A percentile compares a stretch with the other conserved stretches of the same genome.
Conservation (phyloP, 2,797 vertebrate species). For the Loris lydekkerianus region DNA sequence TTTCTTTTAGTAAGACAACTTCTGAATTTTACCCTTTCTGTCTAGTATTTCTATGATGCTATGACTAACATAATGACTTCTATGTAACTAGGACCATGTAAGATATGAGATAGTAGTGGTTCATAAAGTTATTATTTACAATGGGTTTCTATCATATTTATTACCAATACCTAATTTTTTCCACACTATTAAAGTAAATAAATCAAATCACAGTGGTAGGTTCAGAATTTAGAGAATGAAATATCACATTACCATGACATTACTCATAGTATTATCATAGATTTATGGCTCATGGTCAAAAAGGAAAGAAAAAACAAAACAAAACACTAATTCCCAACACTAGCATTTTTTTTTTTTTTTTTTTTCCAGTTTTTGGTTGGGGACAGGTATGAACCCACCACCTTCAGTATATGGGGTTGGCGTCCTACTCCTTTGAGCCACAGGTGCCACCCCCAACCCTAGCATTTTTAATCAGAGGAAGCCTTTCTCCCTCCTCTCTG, state of each 20-base stretch:
- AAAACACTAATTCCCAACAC: not conserved
- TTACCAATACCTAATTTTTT: slow-evolving; percentile 68
- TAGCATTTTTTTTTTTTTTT: not conserved
- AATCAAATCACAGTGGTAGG: slow-evolving; percentile 56
- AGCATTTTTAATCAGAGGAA: slow-evolving; percentile 44
- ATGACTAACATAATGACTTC: slow-evolving; percentile 37
- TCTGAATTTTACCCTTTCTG: not conserved
- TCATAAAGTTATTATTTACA: slow-evolving; percentile 73
- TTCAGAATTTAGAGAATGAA: slow-evolving; percentile 72
- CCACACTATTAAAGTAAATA: slow-evolving; percentile 66
- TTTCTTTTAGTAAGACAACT: not conserved
- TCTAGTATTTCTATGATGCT: slow-evolving; percentile 47
- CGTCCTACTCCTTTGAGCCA: too few species aligned
- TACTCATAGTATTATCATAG: slow-evolving; percentile 60
- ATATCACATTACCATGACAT: slow-evolving; percentile 69
- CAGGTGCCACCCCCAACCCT: not conserved
- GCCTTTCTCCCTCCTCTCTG: not conserved
- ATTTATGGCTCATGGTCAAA: slow-evolving; percentile 63
- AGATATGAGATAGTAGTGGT: slow-evolving; percentile 30
- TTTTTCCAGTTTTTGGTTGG: too few species aligned
- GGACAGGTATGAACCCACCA: too few species aligned
- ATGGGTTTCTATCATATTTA: slow-evolving; percentile 62
- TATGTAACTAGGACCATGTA: slow-evolving; percentile 57
- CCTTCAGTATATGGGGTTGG: too few species aligned
- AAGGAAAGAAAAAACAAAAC: not conserved